phyloP scores from a whole-genome alignment of 2,888 invertebrate species.

The Archips crataeganus region DNA sequence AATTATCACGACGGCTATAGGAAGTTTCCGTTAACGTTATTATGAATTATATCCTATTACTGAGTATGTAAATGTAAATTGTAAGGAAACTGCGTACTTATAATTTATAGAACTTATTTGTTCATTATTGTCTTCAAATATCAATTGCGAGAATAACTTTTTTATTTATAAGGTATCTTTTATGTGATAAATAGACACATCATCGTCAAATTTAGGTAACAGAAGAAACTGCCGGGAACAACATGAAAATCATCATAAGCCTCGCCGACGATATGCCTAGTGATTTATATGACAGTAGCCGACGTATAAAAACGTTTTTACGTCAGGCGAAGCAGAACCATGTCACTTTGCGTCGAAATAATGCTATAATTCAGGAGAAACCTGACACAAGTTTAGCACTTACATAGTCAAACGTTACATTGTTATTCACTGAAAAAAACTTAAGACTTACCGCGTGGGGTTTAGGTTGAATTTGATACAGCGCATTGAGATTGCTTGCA shows the following conservation, averaged over 20 bases:
- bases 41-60: slow-evolving; percentile 7
- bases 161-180: neutral
- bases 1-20: slow-evolving; percentile 58
- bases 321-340: slow-evolving; percentile 32
- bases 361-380: slow-evolving; percentile 37
- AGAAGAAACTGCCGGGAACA: neutral
- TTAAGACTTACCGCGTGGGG: neutral
- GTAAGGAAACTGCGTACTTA: neutral
- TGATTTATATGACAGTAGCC: slow-evolving; percentile 31
- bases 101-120: neutral
- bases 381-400: slow-evolving; percentile 38
- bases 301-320: slow-evolving; percentile 38
- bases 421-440: slow-evolving; percentile 15
- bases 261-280: slow-evolving; percentile 20
- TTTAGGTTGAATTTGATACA: slow-evolving; percentile 13
- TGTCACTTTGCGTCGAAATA: slow-evolving; percentile 32
- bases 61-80: slow-evolving; percentile 24
- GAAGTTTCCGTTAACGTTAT: slow-evolving; percentile 48
- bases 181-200: neutral
- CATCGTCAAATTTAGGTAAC: neutral
- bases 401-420: slow-evolving; percentile 21
- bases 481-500: slow-evolving; percentile 5
- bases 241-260: slow-evolving; percentile 9
- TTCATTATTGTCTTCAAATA: neutral
- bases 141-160: too few relatives aligned